These are phyloP conservation scores for Scelioninae gen. 2 DNA, from an alignment of 2,888 invertebrate species.

Conservation along the genomic window DNA sequence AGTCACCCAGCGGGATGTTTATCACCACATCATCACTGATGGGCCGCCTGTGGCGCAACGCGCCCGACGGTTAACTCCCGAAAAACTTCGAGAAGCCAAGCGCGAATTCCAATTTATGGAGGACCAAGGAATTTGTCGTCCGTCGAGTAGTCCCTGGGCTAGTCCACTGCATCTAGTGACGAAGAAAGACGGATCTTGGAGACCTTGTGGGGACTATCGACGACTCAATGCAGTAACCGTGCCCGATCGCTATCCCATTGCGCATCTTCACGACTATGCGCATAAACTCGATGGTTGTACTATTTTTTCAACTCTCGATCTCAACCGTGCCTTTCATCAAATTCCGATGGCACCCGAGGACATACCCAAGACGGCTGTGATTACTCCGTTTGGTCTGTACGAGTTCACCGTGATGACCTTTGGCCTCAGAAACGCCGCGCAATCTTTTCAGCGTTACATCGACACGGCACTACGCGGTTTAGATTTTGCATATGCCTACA, in stretches of 20 bases:
- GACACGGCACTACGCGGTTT: background rate
- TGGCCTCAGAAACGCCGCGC: conserved; percentile 58
- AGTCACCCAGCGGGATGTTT: conserved; percentile 24
- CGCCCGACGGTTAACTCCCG: conserved; percentile 4
- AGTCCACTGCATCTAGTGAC: background rate
- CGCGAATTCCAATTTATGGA: background rate
- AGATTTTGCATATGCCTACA: background rate
- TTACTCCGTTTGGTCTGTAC: conserved; percentile 27
- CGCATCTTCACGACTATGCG: background rate
- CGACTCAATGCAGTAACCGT: conserved; percentile 23
- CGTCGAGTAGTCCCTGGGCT: conserved; percentile 1
- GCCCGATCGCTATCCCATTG: conserved; percentile 7
- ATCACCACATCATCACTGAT: conserved; percentile 19
- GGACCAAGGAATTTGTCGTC: background rate
- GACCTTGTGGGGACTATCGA: conserved; percentile 47
- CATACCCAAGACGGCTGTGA: conserved; percentile 23
- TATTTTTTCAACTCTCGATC: conserved; percentile 9
- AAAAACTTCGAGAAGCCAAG: background rate
- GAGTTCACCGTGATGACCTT: conserved; percentile 55
- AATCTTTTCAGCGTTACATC: conserved; percentile 3
- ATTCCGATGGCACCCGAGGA: conserved; percentile 30
- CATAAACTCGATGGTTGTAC: background rate
- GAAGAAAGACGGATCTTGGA: conserved; percentile 28
- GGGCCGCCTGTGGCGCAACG: conserved; percentile 18
- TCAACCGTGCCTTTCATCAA: conserved; percentile 32